These are phyloP conservation scores for Thunnus maccoyii DNA, from an alignment of 2,113 vertebrate species.

Conservation along the genomic window DNA sequence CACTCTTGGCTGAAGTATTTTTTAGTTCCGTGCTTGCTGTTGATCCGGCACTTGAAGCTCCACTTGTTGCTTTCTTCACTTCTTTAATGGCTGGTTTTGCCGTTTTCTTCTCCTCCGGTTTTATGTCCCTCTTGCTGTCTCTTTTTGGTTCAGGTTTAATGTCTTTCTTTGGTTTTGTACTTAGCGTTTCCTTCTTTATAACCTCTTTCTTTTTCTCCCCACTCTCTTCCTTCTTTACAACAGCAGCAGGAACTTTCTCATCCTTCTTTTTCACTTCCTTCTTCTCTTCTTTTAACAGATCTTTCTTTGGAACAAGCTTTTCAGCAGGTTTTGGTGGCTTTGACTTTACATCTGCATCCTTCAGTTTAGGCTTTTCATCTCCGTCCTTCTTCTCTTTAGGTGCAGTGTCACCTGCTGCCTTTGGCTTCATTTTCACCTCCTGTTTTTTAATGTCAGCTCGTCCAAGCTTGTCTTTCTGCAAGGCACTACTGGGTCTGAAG, in stretches of 20 bases:
- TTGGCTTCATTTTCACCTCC: slow-evolving; percentile 83
- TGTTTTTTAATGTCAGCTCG: slow-evolving; percentile 79
- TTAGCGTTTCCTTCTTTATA: slow-evolving; percentile 70
- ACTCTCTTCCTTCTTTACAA: slow-evolving; percentile 76
- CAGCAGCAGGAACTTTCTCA: slow-evolving; percentile 70
- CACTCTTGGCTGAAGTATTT: slow-evolving; percentile 67
- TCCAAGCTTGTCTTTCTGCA: slow-evolving; percentile 73
- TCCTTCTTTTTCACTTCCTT: slow-evolving; percentile 81
- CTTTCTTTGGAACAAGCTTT: slow-evolving; percentile 83
- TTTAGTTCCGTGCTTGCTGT: slow-evolving; percentile 42
- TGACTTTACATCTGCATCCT: slow-evolving; percentile 65
- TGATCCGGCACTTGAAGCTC: slow-evolving; percentile 7
- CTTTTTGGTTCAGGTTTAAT: slow-evolving; percentile 81
- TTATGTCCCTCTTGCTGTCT: slow-evolving; percentile 81
- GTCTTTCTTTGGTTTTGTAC: slow-evolving; percentile 85
- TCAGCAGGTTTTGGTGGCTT: slow-evolving; percentile 79
- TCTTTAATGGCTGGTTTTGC: slow-evolving; percentile 75
- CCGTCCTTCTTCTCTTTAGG: slow-evolving; percentile 77
- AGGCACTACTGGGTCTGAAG: slow-evolving; percentile 65
- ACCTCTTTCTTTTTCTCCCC: slow-evolving; percentile 78
- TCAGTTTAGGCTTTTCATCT: slow-evolving; percentile 82
- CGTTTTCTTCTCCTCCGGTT: slow-evolving; percentile 83
- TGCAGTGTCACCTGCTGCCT: slow-evolving; percentile 54
- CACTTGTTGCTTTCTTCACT: slow-evolving; percentile 66
- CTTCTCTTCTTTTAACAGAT: slow-evolving; percentile 84